phyloP scores from a whole-genome alignment of 2,888 invertebrate genomes.

The Himalopsyche japonica region DNA sequence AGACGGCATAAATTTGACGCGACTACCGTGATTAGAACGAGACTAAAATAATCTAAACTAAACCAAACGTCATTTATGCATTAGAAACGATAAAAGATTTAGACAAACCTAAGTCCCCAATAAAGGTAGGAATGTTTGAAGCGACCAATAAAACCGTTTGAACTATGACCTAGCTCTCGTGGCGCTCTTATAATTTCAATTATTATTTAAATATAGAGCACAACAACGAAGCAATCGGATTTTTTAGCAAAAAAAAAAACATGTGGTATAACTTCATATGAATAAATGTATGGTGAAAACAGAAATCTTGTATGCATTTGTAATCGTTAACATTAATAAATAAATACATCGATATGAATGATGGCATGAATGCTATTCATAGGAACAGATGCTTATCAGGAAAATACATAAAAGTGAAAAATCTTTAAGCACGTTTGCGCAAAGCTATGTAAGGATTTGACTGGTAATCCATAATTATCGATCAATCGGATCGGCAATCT shows the following conservation, averaged over 20 bases:
- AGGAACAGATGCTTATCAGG: too few species aligned
- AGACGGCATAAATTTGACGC: background rate
- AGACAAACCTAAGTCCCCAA: background rate
- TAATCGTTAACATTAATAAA: too few species aligned
- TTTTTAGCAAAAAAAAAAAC: conserved; percentile 4
- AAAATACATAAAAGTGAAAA: too few species aligned
- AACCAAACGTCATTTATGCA: background rate
- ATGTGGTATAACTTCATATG: background rate
- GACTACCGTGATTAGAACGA: background rate
- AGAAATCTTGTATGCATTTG: too few species aligned
- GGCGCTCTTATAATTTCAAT: conserved; percentile 15
- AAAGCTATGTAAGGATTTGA: too few species aligned
- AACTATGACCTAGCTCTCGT: conserved; percentile 33
- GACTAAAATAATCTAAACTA: background rate
- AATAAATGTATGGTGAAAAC: too few species aligned
- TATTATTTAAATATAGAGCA: conserved; percentile 24
- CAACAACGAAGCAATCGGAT: background rate
- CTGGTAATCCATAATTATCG: too few species aligned
- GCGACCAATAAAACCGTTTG: conserved; percentile 36
- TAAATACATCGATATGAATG: too few species aligned
- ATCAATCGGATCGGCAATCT: too few species aligned
- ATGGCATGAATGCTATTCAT: too few species aligned
- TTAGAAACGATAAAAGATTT: background rate
- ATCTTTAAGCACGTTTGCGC: too few species aligned
- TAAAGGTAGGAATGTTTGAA: conserved; percentile 28